These are phyloP conservation scores for Sinopyrophorus schimmeli DNA, from an alignment of 2,888 invertebrate species.

Conservation along the genomic window DNA sequence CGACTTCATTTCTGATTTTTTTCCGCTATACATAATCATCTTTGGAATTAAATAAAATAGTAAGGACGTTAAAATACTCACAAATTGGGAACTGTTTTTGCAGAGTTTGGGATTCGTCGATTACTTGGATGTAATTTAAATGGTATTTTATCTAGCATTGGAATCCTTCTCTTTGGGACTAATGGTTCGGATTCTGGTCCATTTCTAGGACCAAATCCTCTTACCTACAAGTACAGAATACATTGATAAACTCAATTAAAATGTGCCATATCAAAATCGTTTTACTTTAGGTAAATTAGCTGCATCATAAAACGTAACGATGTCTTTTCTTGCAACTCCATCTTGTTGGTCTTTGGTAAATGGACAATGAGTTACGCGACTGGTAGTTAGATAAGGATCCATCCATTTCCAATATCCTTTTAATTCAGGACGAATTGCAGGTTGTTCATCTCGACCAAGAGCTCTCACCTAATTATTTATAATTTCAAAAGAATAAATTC, in stretches of 20 bases:
- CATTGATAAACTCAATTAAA: slow-evolving; percentile 14
- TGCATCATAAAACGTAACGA: slow-evolving; percentile 52
- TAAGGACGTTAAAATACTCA: slow-evolving; percentile 36
- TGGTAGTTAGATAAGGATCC: slow-evolving; percentile 54
- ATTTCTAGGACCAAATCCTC: slow-evolving; percentile 41
- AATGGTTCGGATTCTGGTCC: slow-evolving; percentile 33
- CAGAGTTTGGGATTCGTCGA: slow-evolving; percentile 39
- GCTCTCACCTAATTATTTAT: slow-evolving; percentile 42
- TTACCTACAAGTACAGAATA: slow-evolving; percentile 32
- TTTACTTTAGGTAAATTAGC: slow-evolving; percentile 43
- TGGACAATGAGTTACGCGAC: slow-evolving; percentile 46
- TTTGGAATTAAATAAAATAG: slow-evolving; percentile 1
- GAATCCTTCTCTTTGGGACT: slow-evolving; percentile 29
- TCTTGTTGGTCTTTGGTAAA: slow-evolving; percentile 45
- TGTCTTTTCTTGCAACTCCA: slow-evolving; percentile 49
- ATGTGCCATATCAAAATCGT: background rate
- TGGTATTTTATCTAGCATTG: slow-evolving; percentile 35
- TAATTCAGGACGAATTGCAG: slow-evolving; percentile 48
- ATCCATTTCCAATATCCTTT: slow-evolving; percentile 49
- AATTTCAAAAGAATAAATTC: background rate
- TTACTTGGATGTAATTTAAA: slow-evolving; percentile 35
- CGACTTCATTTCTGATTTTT: slow-evolving; percentile 46
- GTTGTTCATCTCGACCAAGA: slow-evolving; percentile 51
- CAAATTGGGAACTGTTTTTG: slow-evolving; percentile 45
- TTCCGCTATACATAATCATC: slow-evolving; percentile 43